phyloP scores from a whole-genome alignment of 2,888 invertebrate genomes.

The Drosophila fulvimacula region DNA sequence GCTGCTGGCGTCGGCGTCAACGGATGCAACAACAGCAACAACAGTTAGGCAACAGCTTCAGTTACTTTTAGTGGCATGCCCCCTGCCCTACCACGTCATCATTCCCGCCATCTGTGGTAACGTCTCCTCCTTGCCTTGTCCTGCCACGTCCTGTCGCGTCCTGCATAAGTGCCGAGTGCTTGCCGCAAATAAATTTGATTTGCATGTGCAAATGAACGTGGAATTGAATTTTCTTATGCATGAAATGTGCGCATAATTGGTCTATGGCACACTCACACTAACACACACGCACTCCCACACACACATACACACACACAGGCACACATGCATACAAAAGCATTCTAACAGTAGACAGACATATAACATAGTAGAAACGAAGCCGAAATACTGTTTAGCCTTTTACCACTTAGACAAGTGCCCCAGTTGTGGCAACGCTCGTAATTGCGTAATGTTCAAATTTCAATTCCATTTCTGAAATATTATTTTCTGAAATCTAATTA shows the following conservation, averaged over 20 bases:
- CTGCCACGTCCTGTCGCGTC: conserved; percentile 43
- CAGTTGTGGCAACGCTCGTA: conserved; percentile 40
- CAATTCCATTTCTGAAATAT: conserved; percentile 44
- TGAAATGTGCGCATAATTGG: conserved; percentile 80
- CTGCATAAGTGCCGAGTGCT: conserved; percentile 66
- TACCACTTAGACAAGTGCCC: conserved; percentile 53
- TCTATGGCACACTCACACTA: conserved; percentile 47
- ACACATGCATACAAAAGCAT: conserved; percentile 29
- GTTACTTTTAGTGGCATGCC: conserved; percentile 57
- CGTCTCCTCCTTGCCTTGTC: conserved; percentile 39
- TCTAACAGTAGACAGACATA: conserved; percentile 38
- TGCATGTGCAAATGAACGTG: conserved; percentile 81
- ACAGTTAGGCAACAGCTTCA: conserved; percentile 48
- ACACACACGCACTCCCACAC: conserved; percentile 12
- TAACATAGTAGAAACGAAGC: conserved; percentile 19
- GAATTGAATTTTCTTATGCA: conserved; percentile 82
- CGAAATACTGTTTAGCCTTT: conserved; percentile 49
- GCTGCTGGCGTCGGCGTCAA: conserved; percentile 28
- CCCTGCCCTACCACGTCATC: conserved; percentile 1
- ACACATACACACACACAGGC: conserved; percentile 11
- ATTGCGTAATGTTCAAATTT: conserved; percentile 63
- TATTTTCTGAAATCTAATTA: conserved; percentile 17
- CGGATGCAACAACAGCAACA: conserved; percentile 29
- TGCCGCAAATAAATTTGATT: conserved; percentile 79
- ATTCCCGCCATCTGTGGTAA: conserved; percentile 9